phyloP scores from a whole-genome alignment of 2,113 vertebrate genomes.

The Indicator indicator region DNA sequence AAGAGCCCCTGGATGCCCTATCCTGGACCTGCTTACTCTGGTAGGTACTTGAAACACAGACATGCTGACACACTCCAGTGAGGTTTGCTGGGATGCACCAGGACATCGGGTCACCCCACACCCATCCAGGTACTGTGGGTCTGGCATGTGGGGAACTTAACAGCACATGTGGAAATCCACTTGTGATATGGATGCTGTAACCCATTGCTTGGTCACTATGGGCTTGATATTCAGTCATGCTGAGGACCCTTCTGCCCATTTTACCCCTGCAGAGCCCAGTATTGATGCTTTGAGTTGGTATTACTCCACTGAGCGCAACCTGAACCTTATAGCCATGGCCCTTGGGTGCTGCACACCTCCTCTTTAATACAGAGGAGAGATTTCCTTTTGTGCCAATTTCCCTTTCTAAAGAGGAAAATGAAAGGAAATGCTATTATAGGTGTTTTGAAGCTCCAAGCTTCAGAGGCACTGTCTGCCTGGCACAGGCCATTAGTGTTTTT shows the following conservation, averaged over 20 bases:
- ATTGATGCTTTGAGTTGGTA: neutral
- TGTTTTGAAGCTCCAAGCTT: neutral
- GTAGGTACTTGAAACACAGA: neutral
- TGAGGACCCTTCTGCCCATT: neutral
- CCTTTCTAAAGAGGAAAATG: neutral
- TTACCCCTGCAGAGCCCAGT: neutral
- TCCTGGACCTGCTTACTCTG: neutral
- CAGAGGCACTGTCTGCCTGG: constrained; percentile 8
- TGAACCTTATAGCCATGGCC: neutral
- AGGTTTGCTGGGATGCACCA: fast-evolving
- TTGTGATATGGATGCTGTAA: neutral
- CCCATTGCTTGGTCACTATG: neutral
- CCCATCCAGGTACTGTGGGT: neutral
- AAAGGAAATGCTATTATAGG: neutral
- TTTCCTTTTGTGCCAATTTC: neutral
- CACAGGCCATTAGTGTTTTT: neutral
- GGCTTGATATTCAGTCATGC: neutral
- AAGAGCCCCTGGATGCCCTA: neutral
- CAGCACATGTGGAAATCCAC: fast-evolving
- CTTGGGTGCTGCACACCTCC: fast-evolving
- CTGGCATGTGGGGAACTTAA: neutral
- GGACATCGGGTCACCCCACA: neutral
- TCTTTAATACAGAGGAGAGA: neutral
- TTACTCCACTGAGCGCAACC: fast-evolving
- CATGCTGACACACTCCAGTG: fast-evolving